Evolutionary conservation across 1,140 invertebrate genomes (phyloP), one percentile per base, ranked within the genome.

Genomic region (Drosophila aff.): DNA sequence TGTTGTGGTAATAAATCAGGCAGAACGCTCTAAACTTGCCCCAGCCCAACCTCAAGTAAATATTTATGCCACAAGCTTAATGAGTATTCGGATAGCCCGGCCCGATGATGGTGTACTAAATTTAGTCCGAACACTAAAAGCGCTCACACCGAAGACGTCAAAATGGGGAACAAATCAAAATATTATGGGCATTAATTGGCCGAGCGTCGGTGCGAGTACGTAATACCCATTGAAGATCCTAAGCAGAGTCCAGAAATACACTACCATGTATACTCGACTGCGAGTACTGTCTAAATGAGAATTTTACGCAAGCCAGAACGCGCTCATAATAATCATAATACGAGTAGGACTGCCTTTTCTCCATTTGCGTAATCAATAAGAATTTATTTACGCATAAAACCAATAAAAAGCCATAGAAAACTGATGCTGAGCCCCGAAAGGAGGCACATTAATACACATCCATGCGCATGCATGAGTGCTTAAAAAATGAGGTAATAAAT

Each of bases 301-400:
- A 57, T 67, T 61, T 31, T 76, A 76, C 53, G 73, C 73, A 61
- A 62, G 18, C 73, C 66, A 67, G 47, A 69, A 52, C 31, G 65
- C 50, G 50, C 41, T 64, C 65, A 79, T 79, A 79, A 79, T 79
- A 71, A 78, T 79, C 59, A 78, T 79, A 71, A 78, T 71, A 72
- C 33, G n/a, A 61, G 47, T 33, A 13, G 41, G 41, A 66, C 31
- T 21, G 43, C 61, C 43, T 40, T 64, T 49, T 28, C 36, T 41
- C 31, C 68, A 80, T 80, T 79, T 79, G 69, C 78, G 76, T 76
- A 76, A 82, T 83, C 74, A 79, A 79, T 76, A 75, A 68, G 71
- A 82, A 67, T 82, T 68, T 75, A 84, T 75, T 72, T 81, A 50
- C 68, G 71, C 66, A 79, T 66, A 77, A 61, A 76, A 71, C 44